Conservation (phyloP, 1,140 invertebrate genomes). For the Cydia pomonella region DNA sequence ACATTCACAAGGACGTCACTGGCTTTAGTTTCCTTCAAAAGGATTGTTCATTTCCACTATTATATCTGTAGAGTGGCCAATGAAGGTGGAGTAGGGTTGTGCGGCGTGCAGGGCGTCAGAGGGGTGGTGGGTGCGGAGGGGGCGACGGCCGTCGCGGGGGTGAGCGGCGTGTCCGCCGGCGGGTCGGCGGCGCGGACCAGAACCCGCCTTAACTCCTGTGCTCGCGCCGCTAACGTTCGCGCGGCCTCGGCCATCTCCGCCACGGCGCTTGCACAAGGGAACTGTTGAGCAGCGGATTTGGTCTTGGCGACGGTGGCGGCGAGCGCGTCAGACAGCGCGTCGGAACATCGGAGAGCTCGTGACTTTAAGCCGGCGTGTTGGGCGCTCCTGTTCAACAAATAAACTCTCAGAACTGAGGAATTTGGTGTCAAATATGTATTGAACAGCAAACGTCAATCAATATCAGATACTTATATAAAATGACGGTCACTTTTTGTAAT, state of each 20-base stretch:
- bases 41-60: conserved; percentile 4
- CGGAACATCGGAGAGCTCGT: conserved; percentile 89
- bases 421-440: neutral
- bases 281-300: conserved; percentile 94
- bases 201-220: conserved; percentile 61
- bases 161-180: conserved; percentile 58
- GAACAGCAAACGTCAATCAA: too few species aligned
- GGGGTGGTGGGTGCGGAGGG: conserved; percentile 60
- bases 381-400: conserved; percentile 82
- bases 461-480: neutral
- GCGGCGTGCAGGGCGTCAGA: conserved; percentile 61
- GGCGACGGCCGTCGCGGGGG: conserved; percentile 46
- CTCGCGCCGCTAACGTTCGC: conserved; percentile 55
- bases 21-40: neutral
- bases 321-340: conserved; percentile 91
- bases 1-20: neutral
- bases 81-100: conserved; percentile 48
- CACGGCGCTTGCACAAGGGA: conserved; percentile 93
- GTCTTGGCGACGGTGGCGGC: conserved; percentile 93
- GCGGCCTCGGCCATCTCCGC: conserved; percentile 97
- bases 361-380: conserved; percentile 86
- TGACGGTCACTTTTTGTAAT: too few species aligned
- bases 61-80: conserved; percentile 62
- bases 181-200: conserved; percentile 66
- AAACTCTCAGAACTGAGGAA: conserved; percentile 5